Base-by-base conservation (phyloP, 1,140 invertebrate genomes). In the Hyles vespertilio region DNA sequence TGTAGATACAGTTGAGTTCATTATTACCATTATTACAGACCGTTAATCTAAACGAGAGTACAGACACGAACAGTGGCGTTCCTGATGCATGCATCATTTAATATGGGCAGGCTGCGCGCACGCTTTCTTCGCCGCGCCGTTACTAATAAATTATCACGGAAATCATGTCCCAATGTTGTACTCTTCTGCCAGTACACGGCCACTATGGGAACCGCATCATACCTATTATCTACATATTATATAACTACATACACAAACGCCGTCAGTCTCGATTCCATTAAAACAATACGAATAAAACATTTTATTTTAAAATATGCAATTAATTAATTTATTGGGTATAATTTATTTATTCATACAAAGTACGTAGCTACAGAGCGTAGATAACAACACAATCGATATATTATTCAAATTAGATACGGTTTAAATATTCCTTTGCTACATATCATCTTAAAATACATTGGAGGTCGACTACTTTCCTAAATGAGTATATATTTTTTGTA, bases 91-190 rank as follows among this genome's bases (percentile, higher is more conserved):
- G 71, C 74, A 75, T 71, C 67, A 69, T 73, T 78, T 78, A 74
- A 77, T 74, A 74, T 65, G 65, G 68, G 62, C 65, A 70, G 71
- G 66, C 69, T 72, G 55, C 51, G 62, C 64, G 79, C 80, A 80
- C 79, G 80, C 71, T 80, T 74, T 74, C 74, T 73, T 74, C 70
- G 72, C 69, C 74, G 70, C 70, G 72, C 69, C 74, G 70, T 77
- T 68, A 74, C 70, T 70, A 70, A 79, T 79, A 84, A 81, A 84
- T 84, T 87, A 85, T 84, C 80, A 82, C 81, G 76, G 76, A 80
- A 71, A 81, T 79, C 81, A 77, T 84, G 80, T 84, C 79, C 65
- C 67, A 58, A 63, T 69, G 63, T 58, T 68, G 67, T 65, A 72
- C 73, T 74, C 69, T 73, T 77, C 61, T 71, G 59, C 69, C 57